These are phyloP conservation scores for Trachythela sp. DNA, from an alignment of 64 coral and sea anemone species.

Conservation along the genomic window DNA sequence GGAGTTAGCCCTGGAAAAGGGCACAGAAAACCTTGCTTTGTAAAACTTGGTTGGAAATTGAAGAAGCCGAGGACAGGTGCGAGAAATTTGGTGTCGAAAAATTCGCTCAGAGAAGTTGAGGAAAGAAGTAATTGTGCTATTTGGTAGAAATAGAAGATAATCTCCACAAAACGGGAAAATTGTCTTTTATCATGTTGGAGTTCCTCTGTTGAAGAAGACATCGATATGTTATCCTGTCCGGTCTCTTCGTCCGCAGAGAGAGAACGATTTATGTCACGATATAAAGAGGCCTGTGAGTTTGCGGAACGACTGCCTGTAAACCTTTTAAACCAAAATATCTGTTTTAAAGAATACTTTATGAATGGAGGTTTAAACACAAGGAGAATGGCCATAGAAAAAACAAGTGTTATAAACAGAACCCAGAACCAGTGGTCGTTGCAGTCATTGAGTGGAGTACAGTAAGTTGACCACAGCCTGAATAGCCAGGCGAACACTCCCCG, in stretches of 20 bases:
- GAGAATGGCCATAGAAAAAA: conserved; percentile 14
- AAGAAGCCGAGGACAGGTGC: conserved; percentile 31
- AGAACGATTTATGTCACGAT: neutral
- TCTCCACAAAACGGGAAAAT: conserved; percentile 27
- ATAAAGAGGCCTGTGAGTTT: neutral
- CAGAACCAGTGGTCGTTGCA: conserved; percentile 38
- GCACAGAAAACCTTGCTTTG: neutral
- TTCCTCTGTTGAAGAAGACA: conserved; percentile 29
- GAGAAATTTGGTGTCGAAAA: neutral
- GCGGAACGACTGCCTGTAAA: neutral
- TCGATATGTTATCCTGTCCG: neutral
- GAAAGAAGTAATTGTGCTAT: conserved; percentile 24
- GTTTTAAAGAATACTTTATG: neutral
- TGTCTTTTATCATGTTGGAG: neutral
- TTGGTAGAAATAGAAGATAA: conserved; percentile 41
- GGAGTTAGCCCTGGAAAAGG: conserved; percentile 27
- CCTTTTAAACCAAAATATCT: conserved; percentile 19
- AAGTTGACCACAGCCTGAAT: conserved; percentile 32
- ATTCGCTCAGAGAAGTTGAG: neutral
- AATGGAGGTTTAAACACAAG: conserved; percentile 36
- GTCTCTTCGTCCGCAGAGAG: too few species aligned
- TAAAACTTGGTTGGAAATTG: conserved; percentile 13
- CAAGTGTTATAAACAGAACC: neutral
- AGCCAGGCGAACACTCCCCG: conserved; percentile 23
- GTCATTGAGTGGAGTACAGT: conserved; percentile 15